A percentile compares a stretch with the other conserved stretches of the same genome.
Conservation (phyloP, 2,888 invertebrate genomes). For the Dexiosoma caninum region DNA sequence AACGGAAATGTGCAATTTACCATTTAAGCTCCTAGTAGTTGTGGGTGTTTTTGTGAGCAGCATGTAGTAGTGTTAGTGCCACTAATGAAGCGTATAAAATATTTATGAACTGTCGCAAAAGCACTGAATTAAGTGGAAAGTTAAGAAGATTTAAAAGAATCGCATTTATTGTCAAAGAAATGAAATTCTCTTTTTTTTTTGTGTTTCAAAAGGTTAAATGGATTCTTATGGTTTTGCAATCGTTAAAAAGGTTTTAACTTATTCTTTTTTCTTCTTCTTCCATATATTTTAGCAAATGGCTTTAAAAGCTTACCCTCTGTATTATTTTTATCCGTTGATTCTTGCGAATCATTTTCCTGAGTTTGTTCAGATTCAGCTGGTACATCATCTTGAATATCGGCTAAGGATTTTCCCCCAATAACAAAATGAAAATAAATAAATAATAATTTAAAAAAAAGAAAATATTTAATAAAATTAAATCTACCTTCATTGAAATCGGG, state of each 20-base stretch:
- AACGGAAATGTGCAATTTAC: slow-evolving; percentile 63
- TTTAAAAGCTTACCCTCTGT: slow-evolving; percentile 71
- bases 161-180: neutral
- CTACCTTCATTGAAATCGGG: slow-evolving; percentile 79
- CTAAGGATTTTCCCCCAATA: slow-evolving; percentile 43
- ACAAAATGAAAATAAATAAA: slow-evolving; percentile 47
- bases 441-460: slow-evolving; percentile 57
- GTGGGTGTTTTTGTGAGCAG: neutral
- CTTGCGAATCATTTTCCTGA: slow-evolving; percentile 67
- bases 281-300: no score
- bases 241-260: neutral
- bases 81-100: slow-evolving; percentile 17
- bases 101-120: slow-evolving; percentile 34
- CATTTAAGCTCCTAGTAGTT: slow-evolving; percentile 45
- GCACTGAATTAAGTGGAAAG: slow-evolving; percentile 44
- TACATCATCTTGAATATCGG: slow-evolving; percentile 47
- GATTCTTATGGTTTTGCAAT: neutral
- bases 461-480: slow-evolving; percentile 69
- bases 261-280: no score
- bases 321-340: slow-evolving; percentile 64
- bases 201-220: neutral
- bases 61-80: neutral
- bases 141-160: slow-evolving; percentile 49
- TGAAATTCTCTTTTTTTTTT: neutral
- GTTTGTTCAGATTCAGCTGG: slow-evolving; percentile 67